A percentile compares a stretch with the other conserved stretches of the same genome.
phyloP scores from a whole-genome alignment of 2,797 vertebrate species.

The Xenopus petersii region DNA sequence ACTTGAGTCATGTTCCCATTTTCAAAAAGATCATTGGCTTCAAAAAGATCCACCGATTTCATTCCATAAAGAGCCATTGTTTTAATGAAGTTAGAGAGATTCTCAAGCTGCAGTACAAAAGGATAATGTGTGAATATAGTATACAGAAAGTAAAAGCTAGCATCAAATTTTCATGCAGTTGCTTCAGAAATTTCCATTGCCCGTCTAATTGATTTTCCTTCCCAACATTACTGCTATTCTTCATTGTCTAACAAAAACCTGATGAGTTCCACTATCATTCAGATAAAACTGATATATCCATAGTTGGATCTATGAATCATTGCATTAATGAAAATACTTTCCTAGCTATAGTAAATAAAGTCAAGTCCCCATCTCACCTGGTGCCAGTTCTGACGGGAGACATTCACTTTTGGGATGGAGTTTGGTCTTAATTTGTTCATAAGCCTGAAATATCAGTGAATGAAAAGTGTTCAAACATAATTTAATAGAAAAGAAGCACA shows the following conservation, averaged over 20 bases:
- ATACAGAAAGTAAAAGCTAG: too few species aligned
- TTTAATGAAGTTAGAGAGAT: slow-evolving; percentile 90
- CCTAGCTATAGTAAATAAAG: too few species aligned
- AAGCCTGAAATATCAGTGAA: slow-evolving; percentile 65
- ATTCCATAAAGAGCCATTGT: slow-evolving; percentile 80
- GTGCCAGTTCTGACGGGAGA: slow-evolving; percentile 85
- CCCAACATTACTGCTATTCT: too few species aligned
- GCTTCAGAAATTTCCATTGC: too few species aligned
- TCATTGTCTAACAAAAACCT: too few species aligned
- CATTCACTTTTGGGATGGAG: slow-evolving; percentile 83
- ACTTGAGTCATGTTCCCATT: slow-evolving; percentile 92
- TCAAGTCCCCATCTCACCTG: slow-evolving; percentile 68
- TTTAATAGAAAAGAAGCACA: background rate
- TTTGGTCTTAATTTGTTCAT: slow-evolving; percentile 84
- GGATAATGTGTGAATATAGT: background rate
- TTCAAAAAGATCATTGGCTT: slow-evolving; percentile 93
- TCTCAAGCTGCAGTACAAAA: slow-evolving; percentile 78
- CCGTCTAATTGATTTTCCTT: too few species aligned
- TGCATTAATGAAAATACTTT: too few species aligned
- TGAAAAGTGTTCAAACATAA: background rate
- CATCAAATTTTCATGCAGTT: too few species aligned
- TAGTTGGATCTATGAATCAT: too few species aligned
- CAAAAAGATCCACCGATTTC: slow-evolving; percentile 89
- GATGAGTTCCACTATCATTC: too few species aligned
- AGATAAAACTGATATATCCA: too few species aligned